Conservation (phyloP, 64 coral and sea anemone genomes). For the Dendronephthya gigantea region DNA sequence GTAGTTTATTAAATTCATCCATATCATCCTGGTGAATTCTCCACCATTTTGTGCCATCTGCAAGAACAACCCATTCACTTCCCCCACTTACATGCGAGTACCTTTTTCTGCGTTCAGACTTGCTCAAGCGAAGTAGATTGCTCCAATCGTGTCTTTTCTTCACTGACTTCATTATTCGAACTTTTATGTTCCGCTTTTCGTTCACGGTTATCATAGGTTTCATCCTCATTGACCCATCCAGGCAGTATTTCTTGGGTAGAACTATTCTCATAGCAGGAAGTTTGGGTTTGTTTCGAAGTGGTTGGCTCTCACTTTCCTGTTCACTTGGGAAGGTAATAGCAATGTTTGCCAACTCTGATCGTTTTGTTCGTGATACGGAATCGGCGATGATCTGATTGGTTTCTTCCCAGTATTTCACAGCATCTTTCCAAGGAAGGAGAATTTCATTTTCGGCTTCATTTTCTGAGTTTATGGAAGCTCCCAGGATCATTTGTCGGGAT, state of each 20-base stretch:
- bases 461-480: neutral
- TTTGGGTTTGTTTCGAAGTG: neutral
- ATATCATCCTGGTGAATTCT: neutral
- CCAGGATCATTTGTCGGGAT: neutral
- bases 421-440: neutral
- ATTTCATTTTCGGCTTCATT: conserved; percentile 7
- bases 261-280: neutral
- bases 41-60: conserved; percentile 1
- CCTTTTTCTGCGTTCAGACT: neutral
- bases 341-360: neutral
- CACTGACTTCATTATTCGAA: neutral
- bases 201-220: neutral
- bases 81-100: neutral
- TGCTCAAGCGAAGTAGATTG: neutral
- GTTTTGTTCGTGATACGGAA: neutral
- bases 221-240: neutral
- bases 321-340: neutral
- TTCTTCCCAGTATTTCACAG: neutral
- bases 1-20: neutral
- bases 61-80: neutral
- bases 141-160: neutral
- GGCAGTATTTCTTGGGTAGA: neutral
- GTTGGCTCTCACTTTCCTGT: neutral
- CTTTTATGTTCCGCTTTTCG: neutral
- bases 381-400: neutral